Evolutionary conservation across 2,888 invertebrate genomes (phyloP), one percentile per base, ranked within the genome.

Genomic region (Zootermopsis nevadensis): DNA sequence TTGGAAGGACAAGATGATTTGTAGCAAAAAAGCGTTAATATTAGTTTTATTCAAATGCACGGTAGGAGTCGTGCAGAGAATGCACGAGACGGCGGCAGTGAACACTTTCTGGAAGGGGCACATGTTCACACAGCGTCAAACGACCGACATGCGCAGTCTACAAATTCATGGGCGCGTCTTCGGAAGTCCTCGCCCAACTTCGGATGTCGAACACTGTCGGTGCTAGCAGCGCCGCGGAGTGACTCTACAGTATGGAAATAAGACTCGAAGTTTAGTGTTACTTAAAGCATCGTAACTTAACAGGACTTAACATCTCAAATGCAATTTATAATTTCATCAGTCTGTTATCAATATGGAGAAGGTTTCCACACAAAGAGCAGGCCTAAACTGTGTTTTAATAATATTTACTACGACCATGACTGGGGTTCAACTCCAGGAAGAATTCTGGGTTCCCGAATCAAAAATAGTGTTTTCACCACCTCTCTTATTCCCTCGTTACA

Each of bases 121-220:
- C 74, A 74, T 74, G 74, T 27, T 35, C 74, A 38, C 74, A 24
- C 22, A 74, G 74, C 74, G 74, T 12, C 19, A 74, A 35, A n/a
- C 38, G 74, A 74, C 74, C 74, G 74, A 74, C 74, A 74, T 74
- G 38, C 8, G 24, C 74, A 74, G 6, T 74, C 74, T 74, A 74
- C 74, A 74, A 24, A 38, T 74, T 33, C 69, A 69, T 12, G 31
- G 69, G n/a, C 27, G n/a, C 60, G n/a, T 60, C 35, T 38, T 74
- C 74, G 38, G 74, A 74, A 74, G 74, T 74, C 6, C 24, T 8
- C 12, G 33, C 10, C 74, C 35, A n/a, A 42, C 38, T 38, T 69
- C 69, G 19, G 19, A 33, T 4, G 31, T 69, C 69, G 15, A 19
- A 69, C 19, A 69, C 19, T 22, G 33, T 69, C 15, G 33, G 31